Percentiles rank a stretch among this genome's conserved stretches.
Conservation (phyloP, 2,888 invertebrate species). For the Boloria euphrosyne region DNA sequence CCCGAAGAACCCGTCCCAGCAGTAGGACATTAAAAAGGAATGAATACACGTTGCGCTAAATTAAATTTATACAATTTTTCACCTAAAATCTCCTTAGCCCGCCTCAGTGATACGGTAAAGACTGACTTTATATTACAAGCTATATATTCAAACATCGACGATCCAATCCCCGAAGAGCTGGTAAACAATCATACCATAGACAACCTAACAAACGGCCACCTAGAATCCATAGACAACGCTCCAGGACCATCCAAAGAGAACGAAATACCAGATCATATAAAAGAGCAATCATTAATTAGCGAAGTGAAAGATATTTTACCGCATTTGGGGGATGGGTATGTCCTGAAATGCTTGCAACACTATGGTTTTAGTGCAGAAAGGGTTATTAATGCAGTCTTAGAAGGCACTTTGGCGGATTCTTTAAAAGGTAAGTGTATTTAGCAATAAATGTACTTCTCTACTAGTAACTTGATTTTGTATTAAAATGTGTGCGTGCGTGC, state of each 20-base stretch:
- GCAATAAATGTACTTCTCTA: neutral
- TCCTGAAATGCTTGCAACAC: constrained; percentile 88
- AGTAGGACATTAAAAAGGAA: no score
- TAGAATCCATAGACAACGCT: constrained; percentile 46
- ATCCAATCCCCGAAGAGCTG: constrained; percentile 56
- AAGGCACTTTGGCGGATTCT: constrained; percentile 81
- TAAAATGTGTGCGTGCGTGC: no score
- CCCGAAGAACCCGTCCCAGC: no score
- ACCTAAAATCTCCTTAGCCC: constrained; percentile 35
- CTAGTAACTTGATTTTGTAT: no score
- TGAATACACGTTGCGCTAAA: no score
- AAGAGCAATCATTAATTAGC: constrained; percentile 79
- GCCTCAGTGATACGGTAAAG: constrained; percentile 79
- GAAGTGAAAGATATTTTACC: constrained; percentile 90
- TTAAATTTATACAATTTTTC: no score
- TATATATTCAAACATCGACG: constrained; percentile 73
- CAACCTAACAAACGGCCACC: constrained; percentile 55
- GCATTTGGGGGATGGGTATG: constrained; percentile 89
- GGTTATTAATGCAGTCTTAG: constrained; percentile 92
- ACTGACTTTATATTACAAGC: constrained; percentile 80
- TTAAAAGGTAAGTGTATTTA: constrained; percentile 54
- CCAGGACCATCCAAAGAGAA: constrained; percentile 51
- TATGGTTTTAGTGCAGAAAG: constrained; percentile 88
- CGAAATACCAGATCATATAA: constrained; percentile 69
- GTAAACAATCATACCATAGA: constrained; percentile 26